A percentile compares a stretch with the other conserved stretches of the same genome.
phyloP scores from a whole-genome alignment of 2,113 vertebrate genomes.

The Thinocorus orbignyianus region DNA sequence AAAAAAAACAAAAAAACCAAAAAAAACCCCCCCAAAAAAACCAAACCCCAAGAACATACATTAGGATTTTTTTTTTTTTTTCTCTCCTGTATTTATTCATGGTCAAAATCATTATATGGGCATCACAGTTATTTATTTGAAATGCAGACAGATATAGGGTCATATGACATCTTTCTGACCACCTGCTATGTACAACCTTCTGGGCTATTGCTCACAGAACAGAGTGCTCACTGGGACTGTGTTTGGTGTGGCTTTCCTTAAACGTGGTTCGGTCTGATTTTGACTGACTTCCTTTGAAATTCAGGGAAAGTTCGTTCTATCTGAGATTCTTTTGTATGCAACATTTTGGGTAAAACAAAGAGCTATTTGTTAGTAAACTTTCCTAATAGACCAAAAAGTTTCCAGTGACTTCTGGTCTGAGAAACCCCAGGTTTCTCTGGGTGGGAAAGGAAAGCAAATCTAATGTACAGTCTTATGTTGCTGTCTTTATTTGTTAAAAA shows the following conservation, averaged over 20 bases:
- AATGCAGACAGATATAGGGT: neutral
- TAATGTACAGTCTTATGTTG: neutral
- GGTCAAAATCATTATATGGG: neutral
- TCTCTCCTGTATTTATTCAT: neutral
- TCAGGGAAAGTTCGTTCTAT: neutral
- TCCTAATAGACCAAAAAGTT: neutral
- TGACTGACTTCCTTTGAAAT: neutral
- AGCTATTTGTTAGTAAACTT: neutral
- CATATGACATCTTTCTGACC: neutral
- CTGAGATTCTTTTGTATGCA: neutral
- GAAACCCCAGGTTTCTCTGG: neutral
- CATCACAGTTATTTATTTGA: neutral
- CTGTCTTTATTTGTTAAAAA: neutral
- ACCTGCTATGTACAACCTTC: neutral
- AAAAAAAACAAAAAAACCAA: too few species aligned
- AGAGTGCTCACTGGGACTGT: neutral
- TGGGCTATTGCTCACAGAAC: neutral
- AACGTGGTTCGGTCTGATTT: neutral
- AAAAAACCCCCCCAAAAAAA: too few species aligned
- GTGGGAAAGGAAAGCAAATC: neutral
- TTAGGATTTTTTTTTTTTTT: neutral
- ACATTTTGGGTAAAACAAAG: neutral
- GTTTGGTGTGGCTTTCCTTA: neutral
- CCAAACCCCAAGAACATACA: accelerated
- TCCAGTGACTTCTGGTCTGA: neutral